Evolutionary conservation across 1,140 invertebrate species (phyloP), one percentile per base, ranked within the genome.

Genomic region (Leptinotarsa texana): DNA sequence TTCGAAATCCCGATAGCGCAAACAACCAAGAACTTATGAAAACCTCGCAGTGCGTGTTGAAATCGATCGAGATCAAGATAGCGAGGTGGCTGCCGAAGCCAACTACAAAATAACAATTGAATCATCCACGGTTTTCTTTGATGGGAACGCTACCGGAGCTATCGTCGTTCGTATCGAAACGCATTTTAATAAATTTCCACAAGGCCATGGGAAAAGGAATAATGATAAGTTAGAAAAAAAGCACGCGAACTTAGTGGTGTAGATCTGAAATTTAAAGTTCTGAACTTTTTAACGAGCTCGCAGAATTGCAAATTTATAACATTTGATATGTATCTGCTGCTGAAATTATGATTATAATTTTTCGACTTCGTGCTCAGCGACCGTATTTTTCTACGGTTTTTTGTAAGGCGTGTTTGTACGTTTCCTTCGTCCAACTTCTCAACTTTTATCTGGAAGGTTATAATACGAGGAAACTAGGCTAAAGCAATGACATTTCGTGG

Each of bases 331-430:
- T 79, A 81, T 81, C 78, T 78, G 47, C 63, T 33, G 76, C 63
- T 74, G 74, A 78, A 80, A 80, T 80, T 80, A 81, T 80, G 80
- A 81, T 81, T 81, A 77, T 78, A 80, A 79, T 81, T 80, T 81
- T 81, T 78, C 73, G 73, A 74, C 63, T 79, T 78, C 78, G 78
- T 79, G 75, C 57, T 75, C 73, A 69, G 71, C 27, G 67, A 69
- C 73, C 78, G 76, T 79, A 79, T 73, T 72, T 65, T 65, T 65
- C 63, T 21, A 0, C n/a, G 8, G 17, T 17, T 65, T 33, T 33
- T 65, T 65, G 21, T 65, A 21, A 17, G 27, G 51, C 51, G 33
- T 42, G 33, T 42, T 42, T 57, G 15, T 57, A 18, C 51, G 51
- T 57, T 57, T 57, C 51, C 51, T n/a, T 3, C 15, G 51, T 57